phyloP scores from a whole-genome alignment of 2,888 invertebrate species.

The Polyommatus iphigenia region DNA sequence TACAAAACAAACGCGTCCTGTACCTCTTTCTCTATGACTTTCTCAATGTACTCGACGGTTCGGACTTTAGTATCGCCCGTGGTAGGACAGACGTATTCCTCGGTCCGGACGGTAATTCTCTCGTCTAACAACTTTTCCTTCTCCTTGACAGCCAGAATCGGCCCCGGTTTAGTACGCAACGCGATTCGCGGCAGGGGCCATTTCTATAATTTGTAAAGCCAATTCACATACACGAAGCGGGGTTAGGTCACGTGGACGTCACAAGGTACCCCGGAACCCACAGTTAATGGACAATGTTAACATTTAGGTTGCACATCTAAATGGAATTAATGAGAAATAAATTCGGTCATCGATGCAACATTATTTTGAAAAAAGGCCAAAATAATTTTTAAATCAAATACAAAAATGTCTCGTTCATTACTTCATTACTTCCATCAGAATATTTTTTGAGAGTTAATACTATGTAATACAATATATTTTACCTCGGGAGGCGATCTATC shows the following conservation, averaged over 20 bases:
- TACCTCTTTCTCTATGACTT: constrained; percentile 98
- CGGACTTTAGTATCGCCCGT: constrained; percentile 93
- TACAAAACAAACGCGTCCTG: constrained; percentile 64
- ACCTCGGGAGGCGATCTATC: constrained; percentile 74
- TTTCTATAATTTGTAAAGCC: constrained; percentile 79
- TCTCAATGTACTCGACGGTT: constrained; percentile 96
- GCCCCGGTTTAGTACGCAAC: constrained; percentile 92
- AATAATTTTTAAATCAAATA: neutral
- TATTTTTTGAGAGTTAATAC: constrained; percentile 48
- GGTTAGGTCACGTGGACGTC: constrained; percentile 39
- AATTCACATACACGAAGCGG: constrained; percentile 68
- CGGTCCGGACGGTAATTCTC: constrained; percentile 92
- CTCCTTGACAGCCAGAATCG: constrained; percentile 90
- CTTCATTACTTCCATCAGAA: constrained; percentile 48
- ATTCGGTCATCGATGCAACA: neutral
- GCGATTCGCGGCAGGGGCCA: constrained; percentile 90
- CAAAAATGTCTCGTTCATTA: neutral
- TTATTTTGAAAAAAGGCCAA: neutral
- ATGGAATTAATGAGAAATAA: constrained; percentile 27
- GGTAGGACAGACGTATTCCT: constrained; percentile 92
- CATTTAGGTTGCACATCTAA: constrained; percentile 7
- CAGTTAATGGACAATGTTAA: constrained; percentile 31
- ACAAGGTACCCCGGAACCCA: constrained; percentile 21
- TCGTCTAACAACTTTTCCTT: constrained; percentile 94
- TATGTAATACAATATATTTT: constrained; percentile 45